Base-by-base conservation (phyloP, 1,140 invertebrate species). In the Drosophila varians region DNA sequence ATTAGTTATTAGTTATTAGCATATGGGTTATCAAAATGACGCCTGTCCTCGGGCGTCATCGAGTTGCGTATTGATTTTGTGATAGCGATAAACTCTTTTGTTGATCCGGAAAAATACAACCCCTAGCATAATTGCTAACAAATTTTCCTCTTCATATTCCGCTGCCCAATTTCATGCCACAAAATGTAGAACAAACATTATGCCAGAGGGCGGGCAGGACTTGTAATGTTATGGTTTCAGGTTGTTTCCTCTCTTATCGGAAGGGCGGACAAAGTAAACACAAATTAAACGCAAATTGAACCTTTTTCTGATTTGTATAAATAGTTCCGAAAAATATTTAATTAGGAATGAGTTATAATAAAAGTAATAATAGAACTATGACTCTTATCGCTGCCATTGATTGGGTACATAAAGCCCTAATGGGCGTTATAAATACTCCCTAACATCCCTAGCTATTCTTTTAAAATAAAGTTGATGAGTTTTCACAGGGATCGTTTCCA, bases 1-100 rank as follows among this genome's bases (percentile, higher is more conserved):
- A 86, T 86, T 86, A 77, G 76, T 77, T 87, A 86, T 86, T 86
- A 77, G 76, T 77, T 86, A 86, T 86, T 86, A 86, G 82, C 80
- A 77, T 86, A 80, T 87, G 82, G 80, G 61, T 86, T 86, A 84
- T 84, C 66, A 55, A 46, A 43, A 40, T 49, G 57, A 64, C 71
- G 69, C 34, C 38, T 49, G 31, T 26, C 23, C 2, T 26, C 5
- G 42, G 66, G 80, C 80, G 80, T 84, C 82, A 84, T 76, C 51
- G 25, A 64, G 70, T 65, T 73, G 72, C 43, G 68, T 86, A 86
- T 86, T 87, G 82, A 86, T 86, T 86, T 86, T 80, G 51, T 77
- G 80, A 86, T 86, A 86, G 68, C 48, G 55, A 62, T 62, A 75
- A 76, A 16, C 43, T 19, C 38, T 36, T n/a, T 68, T 40, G 43